Base-by-base conservation (phyloP, 1,140 invertebrate genomes). In the Atta colombica region DNA sequence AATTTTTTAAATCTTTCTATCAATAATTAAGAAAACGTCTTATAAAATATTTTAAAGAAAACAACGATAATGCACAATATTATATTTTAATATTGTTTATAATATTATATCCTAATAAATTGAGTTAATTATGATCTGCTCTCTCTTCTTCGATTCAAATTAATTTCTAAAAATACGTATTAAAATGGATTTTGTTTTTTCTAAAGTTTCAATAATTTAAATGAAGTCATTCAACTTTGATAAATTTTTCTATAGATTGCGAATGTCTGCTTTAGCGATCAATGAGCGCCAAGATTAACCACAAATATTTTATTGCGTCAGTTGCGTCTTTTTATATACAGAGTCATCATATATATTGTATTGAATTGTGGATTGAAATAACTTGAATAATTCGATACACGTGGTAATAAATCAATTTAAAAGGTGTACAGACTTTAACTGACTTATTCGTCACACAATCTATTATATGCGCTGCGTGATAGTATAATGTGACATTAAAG, bases 291-390 rank as follows among this genome's bases (percentile, higher is more conserved):
- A 81, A 71, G 2, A 16, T 16, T 71, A 12, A 18, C 31, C 21
- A 18, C 39, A 31, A 74, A 21, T 74, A 74, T 75, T 84, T 75
- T 75, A 63, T 84, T 61, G 14, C 71, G 55, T 1, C 55, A 71
- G 10, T 28, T 21, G n/a, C 28, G 3, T 35, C 14, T 51, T 2
- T 61, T 61, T 75, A 35, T 35, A 35, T 35, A 45, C 39, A 53
- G 31, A 6, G n/a, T 81, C 45, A 35, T 16, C 14, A 45, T 71
- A 58, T 71, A 45, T 71, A 58, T 71, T 21, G 21, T 16, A 14
- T 58, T 45, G n/a, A 80, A 25, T 21, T 31, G 10, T 0, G 4
- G 16, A 53, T n/a, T 31, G 6, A 53, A 74, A 53, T 72, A 72
- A 72, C 16, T 21, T 10, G n/a, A 39, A 68, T 55, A 80, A 68